phyloP scores from a whole-genome alignment of 2,888 invertebrate genomes.

The Aleiodes alternator region DNA sequence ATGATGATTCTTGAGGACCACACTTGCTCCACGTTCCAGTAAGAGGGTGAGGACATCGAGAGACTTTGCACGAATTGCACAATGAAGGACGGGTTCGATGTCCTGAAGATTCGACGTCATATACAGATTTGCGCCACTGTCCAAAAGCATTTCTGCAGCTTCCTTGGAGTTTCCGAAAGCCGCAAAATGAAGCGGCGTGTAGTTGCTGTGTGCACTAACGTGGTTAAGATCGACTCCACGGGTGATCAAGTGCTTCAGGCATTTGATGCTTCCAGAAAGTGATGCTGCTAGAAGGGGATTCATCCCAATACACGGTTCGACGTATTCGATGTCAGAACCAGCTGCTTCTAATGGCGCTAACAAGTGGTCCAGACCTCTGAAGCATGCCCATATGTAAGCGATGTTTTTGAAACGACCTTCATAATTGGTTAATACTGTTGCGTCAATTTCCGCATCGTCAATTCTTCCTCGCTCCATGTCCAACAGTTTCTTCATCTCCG shows the following conservation, averaged over 20 bases:
- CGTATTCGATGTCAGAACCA: constrained; percentile 84
- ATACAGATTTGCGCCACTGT: constrained; percentile 71
- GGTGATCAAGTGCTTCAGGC: constrained; percentile 83
- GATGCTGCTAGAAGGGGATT: constrained; percentile 86
- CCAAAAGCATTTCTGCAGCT: constrained; percentile 74
- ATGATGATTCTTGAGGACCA: constrained; percentile 71
- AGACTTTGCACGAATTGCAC: constrained; percentile 73
- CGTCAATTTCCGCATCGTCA: constrained; percentile 50
- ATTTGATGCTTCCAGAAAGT: constrained; percentile 84
- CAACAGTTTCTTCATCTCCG: constrained; percentile 67
- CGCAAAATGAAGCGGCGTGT: constrained; percentile 77
- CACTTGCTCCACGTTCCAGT: constrained; percentile 74
- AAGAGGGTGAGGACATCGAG: constrained; percentile 71
- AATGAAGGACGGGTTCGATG: constrained; percentile 76
- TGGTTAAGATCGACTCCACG: constrained; percentile 84
- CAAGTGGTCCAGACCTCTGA: constrained; percentile 83
- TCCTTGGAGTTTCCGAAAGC: constrained; percentile 76
- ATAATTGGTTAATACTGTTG: constrained; percentile 47
- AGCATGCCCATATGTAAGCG: constrained; percentile 87
- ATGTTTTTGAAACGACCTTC: constrained; percentile 77
- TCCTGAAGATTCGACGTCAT: constrained; percentile 55
- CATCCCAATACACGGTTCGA: constrained; percentile 84
- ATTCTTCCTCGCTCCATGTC: constrained; percentile 65
- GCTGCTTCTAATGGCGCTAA: constrained; percentile 81
- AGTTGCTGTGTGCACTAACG: constrained; percentile 59